Base-by-base conservation (phyloP, 1,140 invertebrate genomes). In the Maniola jurtina region DNA sequence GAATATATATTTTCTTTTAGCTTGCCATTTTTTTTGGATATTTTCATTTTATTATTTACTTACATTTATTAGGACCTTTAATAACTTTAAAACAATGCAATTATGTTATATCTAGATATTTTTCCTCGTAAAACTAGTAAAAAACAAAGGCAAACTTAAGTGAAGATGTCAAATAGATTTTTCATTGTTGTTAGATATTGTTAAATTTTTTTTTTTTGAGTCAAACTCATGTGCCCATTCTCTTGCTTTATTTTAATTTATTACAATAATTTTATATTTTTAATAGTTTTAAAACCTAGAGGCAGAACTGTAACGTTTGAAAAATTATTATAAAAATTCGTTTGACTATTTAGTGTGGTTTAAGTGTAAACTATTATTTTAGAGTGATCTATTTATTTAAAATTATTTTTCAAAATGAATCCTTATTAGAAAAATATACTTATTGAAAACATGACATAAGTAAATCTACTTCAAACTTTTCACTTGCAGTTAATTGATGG, bases 241-340 rank as follows among this genome's bases (percentile, higher is more conserved):
- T 79, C 81, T 88, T 88, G 85, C 83, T 84, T 77, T 77, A 79
- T 78, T 83, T 75, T 85, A 79, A 86, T 88, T 86, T 86, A 86
- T 88, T 82, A 38, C 72, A 71, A 70, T 55, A 63, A 56, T 47
- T 50, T 61, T 50, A 57, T n/a, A n/a, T n/a, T n/a, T 57, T 36
- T 35, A 56, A 57, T 50, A 70, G 47, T 55, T 55, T 11, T 34
- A 11, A 55, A 64, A 38, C 5, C 10, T 57, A 38, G 11, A 57
- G 14, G 5, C 16, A 13, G 36, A 57, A 57, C 55, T 57, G 55
- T 40, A 57, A 57, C 55, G 35, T 57, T 57, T 57, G 54, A 35
- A 56, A 35, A 36, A 56, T 36, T 36, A 56, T 54, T 54, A 54
- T 33, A 0, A 8, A 16, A 54, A 68, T 68, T 61, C 14, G 64